Evolutionary conservation across 2,888 invertebrate species (phyloP).

Genomic region (Drosophila meridionalis): DNA sequence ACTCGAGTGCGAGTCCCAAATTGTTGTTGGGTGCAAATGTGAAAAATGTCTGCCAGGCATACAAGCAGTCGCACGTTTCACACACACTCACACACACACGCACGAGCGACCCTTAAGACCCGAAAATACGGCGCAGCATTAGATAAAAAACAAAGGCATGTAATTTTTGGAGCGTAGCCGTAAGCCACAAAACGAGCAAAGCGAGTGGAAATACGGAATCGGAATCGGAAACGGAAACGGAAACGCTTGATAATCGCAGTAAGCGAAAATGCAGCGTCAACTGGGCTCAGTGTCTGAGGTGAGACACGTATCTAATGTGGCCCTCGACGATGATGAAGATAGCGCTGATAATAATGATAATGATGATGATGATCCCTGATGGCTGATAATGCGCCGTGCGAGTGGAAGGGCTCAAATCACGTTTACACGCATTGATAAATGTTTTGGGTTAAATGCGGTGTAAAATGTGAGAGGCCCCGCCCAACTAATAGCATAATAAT

Average conservation of each 20-base stretch:
- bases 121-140: slow-evolving; percentile 60
- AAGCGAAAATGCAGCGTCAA: slow-evolving; percentile 73
- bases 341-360: slow-evolving; percentile 28
- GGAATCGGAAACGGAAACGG: slow-evolving; percentile 57
- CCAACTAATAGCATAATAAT: slow-evolving; percentile 62
- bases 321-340: slow-evolving; percentile 32
- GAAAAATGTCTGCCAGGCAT: slow-evolving; percentile 50
- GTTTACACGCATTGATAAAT: slow-evolving; percentile 69
- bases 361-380: slow-evolving; percentile 35
- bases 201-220: slow-evolving; percentile 34
- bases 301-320: slow-evolving; percentile 57
- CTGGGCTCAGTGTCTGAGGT: slow-evolving; percentile 32
- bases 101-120: slow-evolving; percentile 57
- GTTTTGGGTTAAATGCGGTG: slow-evolving; percentile 75
- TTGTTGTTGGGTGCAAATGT: slow-evolving; percentile 57
- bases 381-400: slow-evolving; percentile 51
- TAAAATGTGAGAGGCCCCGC: slow-evolving; percentile 50
- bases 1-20: slow-evolving; percentile 19
- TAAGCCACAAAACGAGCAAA: slow-evolving; percentile 67
- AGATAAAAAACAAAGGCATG: slow-evolving; percentile 76
- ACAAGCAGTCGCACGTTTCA: slow-evolving; percentile 37
- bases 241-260: slow-evolving; percentile 74
- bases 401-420: slow-evolving; percentile 62
- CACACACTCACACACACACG: slow-evolving; percentile 12
- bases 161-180: slow-evolving; percentile 66